Conservation (phyloP, 2,797 vertebrate genomes). For the Coendou prehensilis region DNA sequence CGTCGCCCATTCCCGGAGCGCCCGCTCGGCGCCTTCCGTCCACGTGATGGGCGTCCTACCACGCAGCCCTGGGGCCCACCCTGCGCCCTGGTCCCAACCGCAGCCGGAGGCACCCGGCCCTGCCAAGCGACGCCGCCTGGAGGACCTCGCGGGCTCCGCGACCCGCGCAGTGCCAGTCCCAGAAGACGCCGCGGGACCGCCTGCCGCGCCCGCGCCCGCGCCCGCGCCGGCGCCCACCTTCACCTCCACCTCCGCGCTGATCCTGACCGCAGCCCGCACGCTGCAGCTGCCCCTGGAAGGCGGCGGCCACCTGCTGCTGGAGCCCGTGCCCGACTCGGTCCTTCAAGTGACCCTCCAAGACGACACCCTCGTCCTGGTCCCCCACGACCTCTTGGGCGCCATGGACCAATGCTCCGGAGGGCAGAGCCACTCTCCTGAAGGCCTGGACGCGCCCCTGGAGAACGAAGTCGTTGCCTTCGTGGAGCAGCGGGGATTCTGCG, state of each 20-base stretch:
- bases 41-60: not conserved
- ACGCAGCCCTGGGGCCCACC: slow-evolving; percentile 14
- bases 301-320: slow-evolving; percentile 46
- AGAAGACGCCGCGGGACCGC: not conserved
- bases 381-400: not conserved
- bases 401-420: rapidly evolving
- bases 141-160: not conserved
- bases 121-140: slow-evolving; percentile 2
- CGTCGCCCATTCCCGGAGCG: no score
- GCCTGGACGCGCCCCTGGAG: not conserved
- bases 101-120: not conserved
- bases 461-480: not conserved
- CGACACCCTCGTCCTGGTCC: slow-evolving; percentile 11
- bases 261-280: not conserved
- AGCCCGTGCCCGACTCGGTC: not conserved
- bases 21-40: not conserved
- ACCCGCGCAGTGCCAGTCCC: rapidly evolving
- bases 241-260: not conserved
- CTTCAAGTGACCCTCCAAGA: slow-evolving; percentile 3
- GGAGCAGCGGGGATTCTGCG: not conserved
- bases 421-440: rapidly evolving
- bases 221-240: not conserved
- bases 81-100: not conserved
- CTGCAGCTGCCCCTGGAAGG: not conserved
- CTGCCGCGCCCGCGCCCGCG: not conserved